Evolutionary conservation across 2,797 vertebrate genomes (phyloP).

Genomic region (Sebastes kiyomatsui): DNA sequence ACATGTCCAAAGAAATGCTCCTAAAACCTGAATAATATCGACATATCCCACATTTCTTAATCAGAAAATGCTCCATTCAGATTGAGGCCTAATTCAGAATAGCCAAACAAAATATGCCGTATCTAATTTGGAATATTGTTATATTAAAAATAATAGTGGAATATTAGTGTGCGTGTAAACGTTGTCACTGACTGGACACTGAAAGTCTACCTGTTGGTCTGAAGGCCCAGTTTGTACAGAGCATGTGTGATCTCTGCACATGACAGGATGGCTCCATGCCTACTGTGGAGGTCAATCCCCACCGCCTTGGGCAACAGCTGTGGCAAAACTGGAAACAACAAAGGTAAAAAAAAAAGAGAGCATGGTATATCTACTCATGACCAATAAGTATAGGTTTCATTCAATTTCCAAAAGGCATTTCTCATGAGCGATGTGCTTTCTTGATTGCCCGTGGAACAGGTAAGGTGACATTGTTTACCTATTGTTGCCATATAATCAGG

Average conservation of each 20-base stretch:
- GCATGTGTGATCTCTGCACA: conserved; percentile 92
- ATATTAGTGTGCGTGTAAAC: background rate
- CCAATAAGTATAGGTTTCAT: background rate
- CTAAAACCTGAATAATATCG: background rate
- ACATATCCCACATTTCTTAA: background rate
- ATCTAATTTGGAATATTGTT: background rate
- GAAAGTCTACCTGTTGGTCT: conserved; percentile 84
- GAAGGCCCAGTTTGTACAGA: conserved; percentile 84
- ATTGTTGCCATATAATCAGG: conserved; percentile 87
- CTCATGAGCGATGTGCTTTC: background rate
- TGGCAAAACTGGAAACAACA: conserved; percentile 86
- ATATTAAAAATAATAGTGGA: background rate
- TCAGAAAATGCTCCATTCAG: background rate
- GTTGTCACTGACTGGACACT: background rate
- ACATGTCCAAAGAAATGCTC: background rate
- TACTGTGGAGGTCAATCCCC: conserved; percentile 88
- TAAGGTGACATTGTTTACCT: conserved; percentile 82
- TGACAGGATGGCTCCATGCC: conserved; percentile 93
- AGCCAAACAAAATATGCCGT: too few species aligned
- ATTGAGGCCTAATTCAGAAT: too few species aligned
- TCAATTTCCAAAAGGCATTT: background rate
- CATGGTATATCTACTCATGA: background rate
- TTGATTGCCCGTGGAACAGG: conserved; percentile 36
- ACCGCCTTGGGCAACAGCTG: conserved; percentile 86
- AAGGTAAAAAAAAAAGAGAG: background rate